Evolutionary conservation across 2,797 vertebrate genomes (phyloP).

Genomic region (Decapterus maruadsi): DNA sequence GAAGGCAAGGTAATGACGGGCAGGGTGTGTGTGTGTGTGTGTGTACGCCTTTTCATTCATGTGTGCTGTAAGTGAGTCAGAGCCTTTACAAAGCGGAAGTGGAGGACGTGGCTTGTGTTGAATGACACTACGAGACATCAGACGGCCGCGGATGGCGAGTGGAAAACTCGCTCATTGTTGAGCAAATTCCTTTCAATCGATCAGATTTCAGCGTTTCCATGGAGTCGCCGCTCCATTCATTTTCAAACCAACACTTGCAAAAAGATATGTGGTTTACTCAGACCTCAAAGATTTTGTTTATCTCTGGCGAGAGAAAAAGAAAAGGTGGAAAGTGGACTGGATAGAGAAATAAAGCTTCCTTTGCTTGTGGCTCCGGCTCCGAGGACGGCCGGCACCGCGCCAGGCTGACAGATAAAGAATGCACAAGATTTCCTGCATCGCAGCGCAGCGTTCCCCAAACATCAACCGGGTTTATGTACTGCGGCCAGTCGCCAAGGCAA

Average conservation of each 20-base stretch:
- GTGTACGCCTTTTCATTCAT: slow-evolving; percentile 25
- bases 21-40: slow-evolving; percentile 38
- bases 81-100: neutral
- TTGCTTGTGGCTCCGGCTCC: slow-evolving; percentile 44
- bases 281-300: slow-evolving; percentile 31
- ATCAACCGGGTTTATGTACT: slow-evolving; percentile 80
- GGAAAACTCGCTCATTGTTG: neutral
- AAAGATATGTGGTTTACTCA: slow-evolving; percentile 5
- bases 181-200: neutral
- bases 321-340: slow-evolving; percentile 35
- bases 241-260: slow-evolving; percentile 21
- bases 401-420: slow-evolving; percentile 85
- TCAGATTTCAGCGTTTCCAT: neutral
- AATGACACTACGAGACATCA: neutral
- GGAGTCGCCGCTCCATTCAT: neutral
- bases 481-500: slow-evolving; percentile 80
- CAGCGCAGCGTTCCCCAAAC: slow-evolving; percentile 73
- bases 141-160: neutral
- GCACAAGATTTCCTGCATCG: slow-evolving; percentile 85
- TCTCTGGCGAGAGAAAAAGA: slow-evolving; percentile 1
- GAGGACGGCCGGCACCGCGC: slow-evolving; percentile 30
- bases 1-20: slow-evolving; percentile 46
- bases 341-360: slow-evolving; percentile 38
- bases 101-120: neutral
- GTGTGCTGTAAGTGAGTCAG: neutral